Conservation (phyloP, 2,797 vertebrate species). For the Danio tinwini region DNA sequence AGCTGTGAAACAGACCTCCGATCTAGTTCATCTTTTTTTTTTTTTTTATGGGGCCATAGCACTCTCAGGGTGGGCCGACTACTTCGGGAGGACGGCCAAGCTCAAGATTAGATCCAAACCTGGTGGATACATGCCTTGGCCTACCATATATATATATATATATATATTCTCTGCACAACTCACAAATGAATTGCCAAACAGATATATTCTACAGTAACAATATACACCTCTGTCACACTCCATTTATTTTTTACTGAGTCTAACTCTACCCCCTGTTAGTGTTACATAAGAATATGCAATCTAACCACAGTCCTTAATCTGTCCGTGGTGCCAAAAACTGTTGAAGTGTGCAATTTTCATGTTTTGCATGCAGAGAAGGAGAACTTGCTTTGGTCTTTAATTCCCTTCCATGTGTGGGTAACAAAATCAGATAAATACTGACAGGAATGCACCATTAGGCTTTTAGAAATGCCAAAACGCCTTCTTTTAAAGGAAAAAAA, state of each 20-base stretch:
- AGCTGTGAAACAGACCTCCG: constrained; percentile 20
- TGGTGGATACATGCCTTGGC: not conserved
- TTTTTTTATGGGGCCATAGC: not conserved
- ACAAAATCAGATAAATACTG: constrained; percentile 44
- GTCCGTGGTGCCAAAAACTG: constrained; percentile 30
- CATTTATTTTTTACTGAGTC: constrained; percentile 3
- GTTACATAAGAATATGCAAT: constrained; percentile 35
- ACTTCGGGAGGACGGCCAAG: constrained; percentile 3
- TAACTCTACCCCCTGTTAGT: not conserved
- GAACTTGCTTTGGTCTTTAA: not conserved
- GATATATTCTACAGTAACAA: not conserved
- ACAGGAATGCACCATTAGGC: constrained; percentile 37
- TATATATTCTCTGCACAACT: not conserved
- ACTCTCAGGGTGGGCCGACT: constrained; percentile 2
- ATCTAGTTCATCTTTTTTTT: not conserved
- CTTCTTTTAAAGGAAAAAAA: constrained; percentile 21
- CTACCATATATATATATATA: no score
- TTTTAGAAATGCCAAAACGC: constrained; percentile 17
- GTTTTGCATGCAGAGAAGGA: constrained; percentile 34
- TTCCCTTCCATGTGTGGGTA: constrained; percentile 36
- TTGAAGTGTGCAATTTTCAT: constrained; percentile 45
- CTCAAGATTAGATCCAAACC: not conserved
- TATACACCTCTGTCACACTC: not conserved
- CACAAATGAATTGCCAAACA: constrained; percentile 3
- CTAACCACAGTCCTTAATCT: constrained; percentile 36